Evolutionary conservation across 2,888 invertebrate genomes (phyloP), one percentile per base, ranked within the genome.

Genomic region (Pachliopta kotzebuea): DNA sequence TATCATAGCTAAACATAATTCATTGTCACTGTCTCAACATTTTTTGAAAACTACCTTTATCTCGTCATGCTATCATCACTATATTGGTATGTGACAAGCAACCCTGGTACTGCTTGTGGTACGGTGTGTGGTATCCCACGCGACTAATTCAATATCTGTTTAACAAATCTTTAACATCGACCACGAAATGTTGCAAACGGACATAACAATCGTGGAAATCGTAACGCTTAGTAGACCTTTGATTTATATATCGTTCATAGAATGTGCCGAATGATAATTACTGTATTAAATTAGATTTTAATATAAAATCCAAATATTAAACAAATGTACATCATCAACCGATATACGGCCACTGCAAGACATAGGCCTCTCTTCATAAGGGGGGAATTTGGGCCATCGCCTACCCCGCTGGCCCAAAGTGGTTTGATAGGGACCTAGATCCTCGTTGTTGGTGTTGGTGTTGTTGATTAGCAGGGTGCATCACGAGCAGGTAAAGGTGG

Each of bases 111-210:
- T 42, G 42, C 17, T 18, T n/a, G 18, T 45, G 18, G 18, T n/a
- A n/a, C 29, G 56, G 64, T 64, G 64, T 60, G 64, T 29, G 60
- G 55, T 64, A 31, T 23, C 64, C 60, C 64, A 64, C 64, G 60
- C 64, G 21, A 20, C 11, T 24, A 45, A 29, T 29, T 37, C 53
- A 54, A 53, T 57, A 62, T 62, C 62, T 53, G 57, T 52, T 45
- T 26, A 56, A 59, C 49, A 55, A 59, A 59, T 64, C 56, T 21
- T 21, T 50, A 49, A 64, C 49, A 56, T 50, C 29, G 24, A 58
- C 20, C 18, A 58, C 49, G 50, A 60, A 64, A 60, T 60, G 64
- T 64, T 60, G 60, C 60, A 24, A 55, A 54, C 49, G 45, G 59
- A 29, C 50, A 24, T 64, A 55, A 64, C 64, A 64, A 56, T 60